These are phyloP conservation scores for Anthophora plumipes DNA, from an alignment of 2,888 invertebrate species.

Conservation along the genomic window DNA sequence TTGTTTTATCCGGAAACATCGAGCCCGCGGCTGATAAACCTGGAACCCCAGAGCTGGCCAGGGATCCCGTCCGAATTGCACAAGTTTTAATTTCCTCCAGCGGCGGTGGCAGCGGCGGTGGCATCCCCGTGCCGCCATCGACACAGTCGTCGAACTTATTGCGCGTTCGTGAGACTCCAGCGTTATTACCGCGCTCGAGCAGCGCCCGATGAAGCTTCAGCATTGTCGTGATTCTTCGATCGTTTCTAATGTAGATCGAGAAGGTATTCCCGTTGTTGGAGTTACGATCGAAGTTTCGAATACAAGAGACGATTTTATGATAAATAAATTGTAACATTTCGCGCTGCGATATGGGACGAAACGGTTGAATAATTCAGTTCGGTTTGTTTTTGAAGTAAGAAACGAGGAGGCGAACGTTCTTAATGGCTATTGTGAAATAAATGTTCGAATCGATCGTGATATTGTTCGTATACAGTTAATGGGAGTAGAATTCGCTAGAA, in stretches of 20 bases:
- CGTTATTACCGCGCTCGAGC: constrained; percentile 40
- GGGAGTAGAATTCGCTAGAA: constrained; percentile 2
- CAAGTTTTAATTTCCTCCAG: constrained; percentile 73
- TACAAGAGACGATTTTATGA: constrained; percentile 21
- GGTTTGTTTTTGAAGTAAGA: constrained; percentile 26
- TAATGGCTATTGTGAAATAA: constrained; percentile 33
- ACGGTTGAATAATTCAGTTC: constrained; percentile 38
- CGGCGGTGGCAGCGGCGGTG: constrained; percentile 28
- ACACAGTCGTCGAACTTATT: constrained; percentile 69
- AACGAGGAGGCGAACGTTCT: constrained; percentile 17
- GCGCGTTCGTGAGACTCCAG: constrained; percentile 51
- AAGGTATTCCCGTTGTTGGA: neutral
- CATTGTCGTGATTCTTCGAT: constrained; percentile 15
- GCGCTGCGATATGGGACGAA: neutral
- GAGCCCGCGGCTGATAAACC: constrained; percentile 67
- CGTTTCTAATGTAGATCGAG: neutral
- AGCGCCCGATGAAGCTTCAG: constrained; percentile 1
- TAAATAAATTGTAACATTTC: constrained; percentile 3
- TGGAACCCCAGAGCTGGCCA: constrained; percentile 43
- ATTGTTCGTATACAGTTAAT: constrained; percentile 8
- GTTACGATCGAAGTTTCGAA: constrained; percentile 25
- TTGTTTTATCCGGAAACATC: constrained; percentile 56
- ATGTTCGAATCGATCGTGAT: constrained; percentile 11
- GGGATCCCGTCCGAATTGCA: constrained; percentile 64
- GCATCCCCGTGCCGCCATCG: constrained; percentile 45